Conservation (phyloP, 1,140 invertebrate genomes). For the Drosophila teissieri region DNA sequence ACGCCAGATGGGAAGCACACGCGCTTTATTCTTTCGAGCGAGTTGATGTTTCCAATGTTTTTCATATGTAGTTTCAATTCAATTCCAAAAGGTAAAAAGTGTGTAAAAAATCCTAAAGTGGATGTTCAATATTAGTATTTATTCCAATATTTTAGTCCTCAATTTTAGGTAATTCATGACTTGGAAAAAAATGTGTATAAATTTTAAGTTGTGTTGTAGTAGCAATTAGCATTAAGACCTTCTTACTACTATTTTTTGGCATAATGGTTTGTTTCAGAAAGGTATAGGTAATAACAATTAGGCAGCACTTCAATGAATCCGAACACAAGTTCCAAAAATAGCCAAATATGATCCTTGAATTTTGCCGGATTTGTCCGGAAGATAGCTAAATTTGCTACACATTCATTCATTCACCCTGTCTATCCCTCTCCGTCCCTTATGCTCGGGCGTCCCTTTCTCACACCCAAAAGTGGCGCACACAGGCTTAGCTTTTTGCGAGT, state of each 20-base stretch:
- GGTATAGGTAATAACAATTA: no score
- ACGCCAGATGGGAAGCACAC: neutral
- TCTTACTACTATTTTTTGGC: no score
- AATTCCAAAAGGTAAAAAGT: no score
- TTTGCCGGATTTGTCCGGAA: conserved; percentile 1
- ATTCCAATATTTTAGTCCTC: no score
- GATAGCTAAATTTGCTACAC: conserved; percentile 16
- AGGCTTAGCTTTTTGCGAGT: conserved; percentile 59
- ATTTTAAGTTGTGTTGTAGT: no score
- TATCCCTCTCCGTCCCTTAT: conserved; percentile 16
- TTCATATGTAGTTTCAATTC: neutral
- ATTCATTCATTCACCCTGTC: conserved; percentile 4
- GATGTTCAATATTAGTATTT: no score
- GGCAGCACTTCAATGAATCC: no score
- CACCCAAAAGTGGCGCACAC: conserved; percentile 37
- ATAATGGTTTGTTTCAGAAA: no score
- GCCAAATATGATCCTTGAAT: neutral
- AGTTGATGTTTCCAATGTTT: neutral
- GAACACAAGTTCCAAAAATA: neutral
- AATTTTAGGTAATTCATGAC: no score
- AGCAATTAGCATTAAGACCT: no score
- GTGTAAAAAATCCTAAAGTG: no score
- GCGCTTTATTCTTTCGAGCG: neutral
- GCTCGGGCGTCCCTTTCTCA: conserved; percentile 14
- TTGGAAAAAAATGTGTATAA: no score